phyloP scores from a whole-genome alignment of 2,888 invertebrate species.

The Nomada hirtipes region DNA sequence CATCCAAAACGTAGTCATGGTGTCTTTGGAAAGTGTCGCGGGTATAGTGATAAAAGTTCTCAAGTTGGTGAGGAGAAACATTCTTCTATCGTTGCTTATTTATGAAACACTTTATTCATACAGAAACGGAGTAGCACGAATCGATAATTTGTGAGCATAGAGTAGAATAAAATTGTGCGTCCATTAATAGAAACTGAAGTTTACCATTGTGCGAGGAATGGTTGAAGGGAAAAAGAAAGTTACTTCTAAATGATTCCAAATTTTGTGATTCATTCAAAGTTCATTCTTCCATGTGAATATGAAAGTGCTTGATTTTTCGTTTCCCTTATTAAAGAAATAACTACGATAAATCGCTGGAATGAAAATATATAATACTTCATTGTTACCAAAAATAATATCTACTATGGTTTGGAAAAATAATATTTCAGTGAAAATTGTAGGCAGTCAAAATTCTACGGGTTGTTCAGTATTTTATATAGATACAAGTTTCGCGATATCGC shows the following conservation, averaged over 20 bases:
- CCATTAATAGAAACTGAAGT: no score
- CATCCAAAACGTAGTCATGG: constrained; percentile 86
- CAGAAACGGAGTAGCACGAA: background rate
- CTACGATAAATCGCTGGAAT: no score
- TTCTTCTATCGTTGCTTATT: background rate
- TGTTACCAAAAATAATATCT: background rate
- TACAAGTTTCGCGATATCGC: background rate
- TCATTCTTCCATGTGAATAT: background rate
- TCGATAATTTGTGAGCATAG: background rate
- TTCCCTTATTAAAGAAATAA: no score
- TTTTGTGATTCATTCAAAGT: no score
- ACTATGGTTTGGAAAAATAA: background rate
- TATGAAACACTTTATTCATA: background rate
- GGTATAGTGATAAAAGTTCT: constrained; percentile 92
- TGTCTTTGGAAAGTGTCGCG: constrained; percentile 92
- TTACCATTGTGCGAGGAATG: background rate
- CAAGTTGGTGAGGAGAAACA: constrained; percentile 90
- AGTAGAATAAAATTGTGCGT: background rate
- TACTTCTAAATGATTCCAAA: background rate
- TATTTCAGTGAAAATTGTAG: background rate
- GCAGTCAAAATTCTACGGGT: no score
- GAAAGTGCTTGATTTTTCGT: background rate
- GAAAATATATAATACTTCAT: no score
- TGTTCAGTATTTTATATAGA: background rate
- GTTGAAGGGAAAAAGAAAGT: background rate